These are phyloP conservation scores for Xestoiulus laeticollis DNA, from an alignment of 2,888 invertebrate species.

Conservation along the genomic window DNA sequence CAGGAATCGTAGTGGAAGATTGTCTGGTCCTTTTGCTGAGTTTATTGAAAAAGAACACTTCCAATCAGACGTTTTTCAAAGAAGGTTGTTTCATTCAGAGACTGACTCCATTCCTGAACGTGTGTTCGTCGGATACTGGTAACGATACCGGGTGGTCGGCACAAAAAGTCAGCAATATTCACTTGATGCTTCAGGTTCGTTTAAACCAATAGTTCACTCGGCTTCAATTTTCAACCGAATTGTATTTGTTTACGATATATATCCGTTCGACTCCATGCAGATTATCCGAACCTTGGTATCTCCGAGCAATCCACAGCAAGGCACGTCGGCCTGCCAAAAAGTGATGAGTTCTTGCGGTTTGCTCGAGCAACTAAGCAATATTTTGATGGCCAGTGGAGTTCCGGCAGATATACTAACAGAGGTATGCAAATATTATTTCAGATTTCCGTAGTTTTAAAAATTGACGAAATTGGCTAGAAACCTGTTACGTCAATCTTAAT, in stretches of 20 bases:
- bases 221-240: neutral
- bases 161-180: constrained; percentile 93
- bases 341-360: constrained; percentile 86
- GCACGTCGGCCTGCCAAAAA: constrained; percentile 81
- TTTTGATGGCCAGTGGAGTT: constrained; percentile 95
- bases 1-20: constrained; percentile 93
- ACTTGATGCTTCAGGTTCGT: constrained; percentile 84
- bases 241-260: constrained; percentile 20
- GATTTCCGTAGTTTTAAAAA: neutral
- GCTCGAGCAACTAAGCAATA: constrained; percentile 82
- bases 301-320: constrained; percentile 89
- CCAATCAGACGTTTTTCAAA: constrained; percentile 98
- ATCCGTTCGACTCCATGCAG: constrained; percentile 61
- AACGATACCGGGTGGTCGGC: constrained; percentile 78
- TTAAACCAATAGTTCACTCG: neutral
- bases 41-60: constrained; percentile 91
- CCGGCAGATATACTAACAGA: constrained; percentile 96
- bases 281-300: constrained; percentile 87
- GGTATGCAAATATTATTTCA: constrained; percentile 58
- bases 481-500: too few species aligned
- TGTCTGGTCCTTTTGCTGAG: constrained; percentile 92
- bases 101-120: constrained; percentile 85
- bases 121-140: constrained; percentile 71
- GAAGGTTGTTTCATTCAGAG: constrained; percentile 96
- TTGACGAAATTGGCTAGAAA: too few species aligned